Conservation (phyloP, 2,797 vertebrate genomes). For the Melanotaenia nigrans region DNA sequence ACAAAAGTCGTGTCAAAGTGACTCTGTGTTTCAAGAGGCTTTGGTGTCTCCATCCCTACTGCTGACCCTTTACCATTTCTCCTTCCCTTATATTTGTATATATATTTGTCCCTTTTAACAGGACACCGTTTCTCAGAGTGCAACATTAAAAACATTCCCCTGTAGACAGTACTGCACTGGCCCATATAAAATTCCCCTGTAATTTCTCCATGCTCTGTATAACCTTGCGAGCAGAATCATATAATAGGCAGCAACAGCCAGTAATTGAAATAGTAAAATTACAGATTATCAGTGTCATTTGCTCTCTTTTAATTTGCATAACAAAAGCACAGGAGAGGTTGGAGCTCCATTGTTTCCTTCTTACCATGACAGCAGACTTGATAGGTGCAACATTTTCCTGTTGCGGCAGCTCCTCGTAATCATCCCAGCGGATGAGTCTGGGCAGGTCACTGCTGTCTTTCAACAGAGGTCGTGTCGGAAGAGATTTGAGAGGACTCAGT, state of each 20-base stretch:
- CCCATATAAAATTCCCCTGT: not conserved
- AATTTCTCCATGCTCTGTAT: not conserved
- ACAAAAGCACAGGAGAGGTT: not conserved
- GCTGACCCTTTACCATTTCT: not conserved
- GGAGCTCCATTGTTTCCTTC: slow-evolving; percentile 10
- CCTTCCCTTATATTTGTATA: not conserved
- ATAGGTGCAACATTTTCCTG: slow-evolving; percentile 80
- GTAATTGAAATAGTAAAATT: not conserved
- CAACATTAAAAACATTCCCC: not conserved
- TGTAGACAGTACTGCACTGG: not conserved
- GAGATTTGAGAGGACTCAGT: slow-evolving; percentile 90
- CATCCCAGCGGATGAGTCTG: slow-evolving; percentile 90
- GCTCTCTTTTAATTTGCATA: not conserved
- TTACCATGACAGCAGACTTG: slow-evolving; percentile 80
- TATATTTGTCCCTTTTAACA: not conserved
- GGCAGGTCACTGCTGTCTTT: slow-evolving; percentile 80
- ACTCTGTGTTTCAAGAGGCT: too few species aligned
- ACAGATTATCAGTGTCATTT: not conserved
- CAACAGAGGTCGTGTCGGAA: slow-evolving; percentile 83
- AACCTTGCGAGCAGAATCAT: not conserved
- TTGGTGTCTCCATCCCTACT: too few species aligned
- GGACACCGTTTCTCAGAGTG: not conserved
- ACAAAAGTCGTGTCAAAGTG: too few species aligned
- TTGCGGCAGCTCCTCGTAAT: slow-evolving; percentile 79
- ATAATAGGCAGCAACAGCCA: not conserved